Base-by-base conservation (phyloP, 2,888 invertebrate genomes). In the Xylocampa areola region DNA sequence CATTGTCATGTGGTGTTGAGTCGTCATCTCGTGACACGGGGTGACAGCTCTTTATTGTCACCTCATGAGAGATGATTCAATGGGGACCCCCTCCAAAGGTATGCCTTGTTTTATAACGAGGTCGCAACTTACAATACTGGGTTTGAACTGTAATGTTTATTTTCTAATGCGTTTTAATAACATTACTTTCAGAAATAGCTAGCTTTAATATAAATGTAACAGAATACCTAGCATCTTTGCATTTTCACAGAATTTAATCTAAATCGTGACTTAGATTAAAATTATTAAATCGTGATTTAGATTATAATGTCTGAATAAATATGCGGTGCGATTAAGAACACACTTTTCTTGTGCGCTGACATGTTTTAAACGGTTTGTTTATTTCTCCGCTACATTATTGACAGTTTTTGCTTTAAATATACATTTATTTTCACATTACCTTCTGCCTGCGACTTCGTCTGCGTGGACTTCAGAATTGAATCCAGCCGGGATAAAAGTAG, bases 21-120 rank as follows among this genome's bases (percentile, higher is more conserved):
- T 36, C 13, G 8, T 25, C 25, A 40, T 37, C 40, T 29, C 37
- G 19, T 39, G 17, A 61, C 29, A 45, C 8, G 33, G 49, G 37
- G 41, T 51, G 61, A 55, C 61, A 55, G 47, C 29, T n/a, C 11
- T 50, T 50, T 47, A 37, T 36, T 47, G 37, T 54, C 45, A 44
- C 41, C 57, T 54, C 53, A 54, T 50, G 32, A 61, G 21, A 39
- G 25, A 21, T 10, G 7, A 35, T 25, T 55, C 50, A 43, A 47
- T 55, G 29, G 50, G 47, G 32, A 7, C 13, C 32, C 21, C 13
- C 4, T 27, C n/a, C 11, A 17, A 27, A 32, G 44, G 19, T 2
- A 35, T 25, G 37, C 11, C 37, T 53, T 54, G 53, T 49, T 60
- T 41, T 13, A 30, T 27, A 53, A 53, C 39, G 45, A 30, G 53